phyloP scores from a whole-genome alignment of 2,113 vertebrate species.

The Clarias macrocephalus region DNA sequence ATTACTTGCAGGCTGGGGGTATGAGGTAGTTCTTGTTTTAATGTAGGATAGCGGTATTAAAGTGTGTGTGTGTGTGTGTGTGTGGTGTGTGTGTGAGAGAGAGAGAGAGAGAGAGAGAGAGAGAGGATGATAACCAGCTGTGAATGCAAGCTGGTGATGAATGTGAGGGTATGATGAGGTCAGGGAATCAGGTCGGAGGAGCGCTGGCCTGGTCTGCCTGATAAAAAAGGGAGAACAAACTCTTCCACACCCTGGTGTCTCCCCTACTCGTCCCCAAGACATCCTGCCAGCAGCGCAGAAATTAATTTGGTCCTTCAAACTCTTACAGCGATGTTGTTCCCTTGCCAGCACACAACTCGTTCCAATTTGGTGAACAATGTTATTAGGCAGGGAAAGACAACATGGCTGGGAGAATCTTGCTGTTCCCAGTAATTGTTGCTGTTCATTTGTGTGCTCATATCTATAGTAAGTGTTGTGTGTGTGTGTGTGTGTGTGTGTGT shows the following conservation, averaged over 20 bases:
- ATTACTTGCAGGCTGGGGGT: constrained; percentile 40
- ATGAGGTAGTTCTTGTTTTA: constrained; percentile 20
- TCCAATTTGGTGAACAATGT: constrained; percentile 61
- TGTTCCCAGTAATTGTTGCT: constrained; percentile 34
- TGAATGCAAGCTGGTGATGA: constrained; percentile 64
- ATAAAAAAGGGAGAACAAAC: constrained; percentile 52
- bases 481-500: not conserved
- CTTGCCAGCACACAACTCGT: constrained; percentile 48
- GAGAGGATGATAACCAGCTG: constrained; percentile 56
- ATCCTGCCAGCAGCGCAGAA: constrained; percentile 47
- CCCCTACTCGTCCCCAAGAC: constrained; percentile 43
- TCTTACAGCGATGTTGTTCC: constrained; percentile 32
- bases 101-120: constrained; percentile 25
- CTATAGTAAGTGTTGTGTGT: constrained; percentile 32
- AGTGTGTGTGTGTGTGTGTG: constrained; percentile 5
- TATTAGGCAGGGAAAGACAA: constrained; percentile 53
- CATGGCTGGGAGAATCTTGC: constrained; percentile 40
- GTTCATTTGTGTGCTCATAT: constrained; percentile 38
- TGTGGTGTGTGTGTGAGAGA: not conserved
- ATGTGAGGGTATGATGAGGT: constrained; percentile 63
- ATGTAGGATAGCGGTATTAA: constrained; percentile 19
- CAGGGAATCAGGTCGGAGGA: constrained; percentile 60
- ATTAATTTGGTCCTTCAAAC: constrained; percentile 61
- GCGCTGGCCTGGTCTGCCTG: constrained; percentile 56
- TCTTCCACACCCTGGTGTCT: constrained; percentile 27